Percentiles rank a stretch among this genome's conserved stretches.
Conservation (phyloP, 2,888 invertebrate genomes). For the Xylota segnis region DNA sequence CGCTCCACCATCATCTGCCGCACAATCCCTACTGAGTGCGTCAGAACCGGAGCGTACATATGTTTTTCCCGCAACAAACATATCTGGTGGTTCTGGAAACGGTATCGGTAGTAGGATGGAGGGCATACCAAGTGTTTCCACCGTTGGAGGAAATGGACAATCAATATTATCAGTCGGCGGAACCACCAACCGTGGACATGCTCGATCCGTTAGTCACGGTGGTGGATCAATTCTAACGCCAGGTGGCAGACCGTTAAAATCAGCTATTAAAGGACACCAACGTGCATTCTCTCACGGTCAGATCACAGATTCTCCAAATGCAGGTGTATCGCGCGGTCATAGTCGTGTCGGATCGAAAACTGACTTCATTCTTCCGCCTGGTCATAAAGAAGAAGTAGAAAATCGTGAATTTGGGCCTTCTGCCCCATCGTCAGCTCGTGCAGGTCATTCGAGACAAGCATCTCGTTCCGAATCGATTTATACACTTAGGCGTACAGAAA, state of each 20-base stretch:
- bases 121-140: slow-evolving; percentile 79
- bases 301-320: slow-evolving; percentile 87
- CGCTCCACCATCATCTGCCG: slow-evolving; percentile 70
- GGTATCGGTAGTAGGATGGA: slow-evolving; percentile 78
- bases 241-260: slow-evolving; percentile 89
- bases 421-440: slow-evolving; percentile 85
- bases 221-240: slow-evolving; percentile 86
- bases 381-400: slow-evolving; percentile 91
- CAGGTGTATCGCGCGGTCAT: slow-evolving; percentile 86
- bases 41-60: slow-evolving; percentile 83
- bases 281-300: slow-evolving; percentile 95
- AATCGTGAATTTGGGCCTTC: slow-evolving; percentile 85
- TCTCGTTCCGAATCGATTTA: slow-evolving; percentile 96
- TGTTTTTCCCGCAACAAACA: slow-evolving; percentile 82
- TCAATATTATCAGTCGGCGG: slow-evolving; percentile 72
- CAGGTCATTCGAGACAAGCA: slow-evolving; percentile 92
- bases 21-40: slow-evolving; percentile 74
- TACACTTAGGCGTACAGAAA: slow-evolving; percentile 91
- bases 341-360: slow-evolving; percentile 94
- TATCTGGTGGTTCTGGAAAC: slow-evolving; percentile 78
- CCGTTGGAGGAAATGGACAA: slow-evolving; percentile 55
- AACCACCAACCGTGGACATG: slow-evolving; percentile 86
- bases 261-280: slow-evolving; percentile 90
- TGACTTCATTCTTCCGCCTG: slow-evolving; percentile 94
- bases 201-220: slow-evolving; percentile 94